A percentile compares a stretch with the other conserved stretches of the same genome.
Conservation (phyloP, 2,888 invertebrate species). For the Andrena trimmerana region DNA sequence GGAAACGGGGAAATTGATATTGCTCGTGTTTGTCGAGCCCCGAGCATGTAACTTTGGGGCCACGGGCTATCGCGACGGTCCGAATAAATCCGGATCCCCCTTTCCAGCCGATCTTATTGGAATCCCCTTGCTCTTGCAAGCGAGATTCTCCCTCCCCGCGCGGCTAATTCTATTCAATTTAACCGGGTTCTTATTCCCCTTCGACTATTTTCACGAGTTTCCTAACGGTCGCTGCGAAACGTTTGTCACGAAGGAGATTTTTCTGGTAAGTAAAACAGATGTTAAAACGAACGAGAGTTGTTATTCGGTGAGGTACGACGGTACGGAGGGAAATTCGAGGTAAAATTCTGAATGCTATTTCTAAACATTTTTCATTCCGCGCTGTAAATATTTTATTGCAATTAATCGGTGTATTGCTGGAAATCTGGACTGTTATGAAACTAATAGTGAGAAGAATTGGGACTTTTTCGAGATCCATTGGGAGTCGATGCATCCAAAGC, state of each 20-base stretch:
- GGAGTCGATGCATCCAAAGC: not conserved
- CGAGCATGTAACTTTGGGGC: not conserved
- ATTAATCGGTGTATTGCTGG: not conserved
- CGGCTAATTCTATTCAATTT: slow-evolving; percentile 9
- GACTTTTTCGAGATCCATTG: not conserved
- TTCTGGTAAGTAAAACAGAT: no score
- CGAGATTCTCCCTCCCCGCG: not conserved
- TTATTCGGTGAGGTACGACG: no score
- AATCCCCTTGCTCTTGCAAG: not conserved
- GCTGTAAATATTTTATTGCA: not conserved
- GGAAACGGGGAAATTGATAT: slow-evolving; percentile 12
- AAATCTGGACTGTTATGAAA: not conserved
- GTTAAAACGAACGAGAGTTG: no score
- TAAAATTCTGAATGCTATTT: no score
- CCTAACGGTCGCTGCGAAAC: no score
- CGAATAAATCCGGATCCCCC: slow-evolving; percentile 1
- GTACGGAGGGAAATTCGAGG: no score
- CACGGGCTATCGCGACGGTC: slow-evolving; percentile 1
- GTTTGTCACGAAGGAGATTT: no score
- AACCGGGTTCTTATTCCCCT: not conserved
- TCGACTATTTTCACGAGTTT: not conserved
- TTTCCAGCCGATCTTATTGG: not conserved
- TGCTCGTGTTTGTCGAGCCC: not conserved
- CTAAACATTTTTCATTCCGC: no score
- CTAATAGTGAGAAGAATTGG: not conserved